Conservation (phyloP, 2,888 invertebrate genomes). For the Drosophila hawaiiensis region DNA sequence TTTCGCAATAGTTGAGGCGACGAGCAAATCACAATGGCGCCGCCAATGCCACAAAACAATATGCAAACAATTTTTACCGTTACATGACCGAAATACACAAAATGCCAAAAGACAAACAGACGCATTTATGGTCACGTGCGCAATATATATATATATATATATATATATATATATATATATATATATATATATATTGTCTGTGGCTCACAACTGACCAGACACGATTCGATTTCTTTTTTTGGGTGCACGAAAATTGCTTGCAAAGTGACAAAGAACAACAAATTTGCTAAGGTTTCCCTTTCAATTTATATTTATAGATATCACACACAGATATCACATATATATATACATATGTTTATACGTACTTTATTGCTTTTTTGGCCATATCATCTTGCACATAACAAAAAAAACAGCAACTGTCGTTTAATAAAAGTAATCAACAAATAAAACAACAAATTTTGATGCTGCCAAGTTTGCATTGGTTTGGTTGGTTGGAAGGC, state of each 20-base stretch:
- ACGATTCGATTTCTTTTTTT: conserved; percentile 29
- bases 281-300: conserved; percentile 9
- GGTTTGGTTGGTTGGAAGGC: conserved; percentile 20
- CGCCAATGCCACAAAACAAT: conserved; percentile 72
- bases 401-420: conserved; percentile 31
- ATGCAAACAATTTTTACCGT: conserved; percentile 81
- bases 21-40: conserved; percentile 55
- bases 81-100: conserved; percentile 80
- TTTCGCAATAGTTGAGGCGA: conserved; percentile 49
- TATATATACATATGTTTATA: not conserved
- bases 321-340: not conserved
- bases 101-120: conserved; percentile 42
- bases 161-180: conserved; percentile 1
- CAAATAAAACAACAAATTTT: conserved; percentile 22
- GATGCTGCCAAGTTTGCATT: conserved; percentile 44
- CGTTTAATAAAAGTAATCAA: conserved; percentile 49
- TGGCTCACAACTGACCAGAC: conserved; percentile 53
- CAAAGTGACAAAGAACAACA: conserved; percentile 44
- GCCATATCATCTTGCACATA: conserved; percentile 13
- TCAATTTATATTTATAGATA: conserved; percentile 37
- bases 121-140: conserved; percentile 80
- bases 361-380: conserved; percentile 1
- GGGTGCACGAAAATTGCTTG: conserved; percentile 42
- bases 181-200: not conserved
- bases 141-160: not conserved